Conservation (phyloP, 2,113 vertebrate species). For the Acinonyx jubatus region DNA sequence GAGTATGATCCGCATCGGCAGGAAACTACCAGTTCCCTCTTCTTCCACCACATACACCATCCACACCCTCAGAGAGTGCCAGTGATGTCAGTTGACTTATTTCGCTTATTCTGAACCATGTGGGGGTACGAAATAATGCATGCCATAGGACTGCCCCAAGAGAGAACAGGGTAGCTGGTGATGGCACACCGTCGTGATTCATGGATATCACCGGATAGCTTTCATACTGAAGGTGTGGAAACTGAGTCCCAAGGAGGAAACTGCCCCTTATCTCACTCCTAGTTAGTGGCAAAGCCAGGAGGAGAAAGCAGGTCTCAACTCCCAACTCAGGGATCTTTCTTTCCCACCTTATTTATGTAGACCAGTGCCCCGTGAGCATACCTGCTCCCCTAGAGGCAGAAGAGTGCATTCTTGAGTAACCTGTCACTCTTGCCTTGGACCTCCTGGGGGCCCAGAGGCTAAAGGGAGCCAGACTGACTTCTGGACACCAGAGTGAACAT, state of each 20-base stretch:
- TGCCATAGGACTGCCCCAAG: neutral
- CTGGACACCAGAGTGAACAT: neutral
- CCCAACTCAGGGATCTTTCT: neutral
- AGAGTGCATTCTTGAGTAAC: neutral
- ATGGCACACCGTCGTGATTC: fast-evolving
- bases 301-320: neutral
- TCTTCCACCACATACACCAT: neutral
- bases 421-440: neutral
- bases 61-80: neutral
- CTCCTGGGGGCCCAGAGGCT: neutral
- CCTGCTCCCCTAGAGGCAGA: neutral
- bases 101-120: neutral
- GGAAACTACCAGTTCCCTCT: neutral
- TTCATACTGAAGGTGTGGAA: neutral
- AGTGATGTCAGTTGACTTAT: fast-evolving
- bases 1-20: neutral
- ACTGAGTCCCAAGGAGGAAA: neutral
- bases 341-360: neutral
- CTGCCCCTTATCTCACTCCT: neutral
- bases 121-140: neutral
- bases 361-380: neutral
- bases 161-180: neutral
- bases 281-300: neutral
- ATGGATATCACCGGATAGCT: fast-evolving
- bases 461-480: neutral